Base-by-base conservation (phyloP, 2,888 invertebrate genomes). In the Drosophila dives region DNA sequence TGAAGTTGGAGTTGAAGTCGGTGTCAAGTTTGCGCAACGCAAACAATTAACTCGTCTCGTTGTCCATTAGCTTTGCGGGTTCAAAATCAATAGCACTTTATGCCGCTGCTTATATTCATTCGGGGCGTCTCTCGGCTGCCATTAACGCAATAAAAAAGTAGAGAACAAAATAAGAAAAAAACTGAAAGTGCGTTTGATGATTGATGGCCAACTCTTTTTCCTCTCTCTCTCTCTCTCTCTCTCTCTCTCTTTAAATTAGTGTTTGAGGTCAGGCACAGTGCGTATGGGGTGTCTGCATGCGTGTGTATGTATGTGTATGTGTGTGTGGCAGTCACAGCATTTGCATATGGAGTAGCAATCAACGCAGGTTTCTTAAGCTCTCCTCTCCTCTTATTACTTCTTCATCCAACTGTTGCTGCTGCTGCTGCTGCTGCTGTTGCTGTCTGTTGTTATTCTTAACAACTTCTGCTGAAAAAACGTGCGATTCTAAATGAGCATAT, bases 401-500 rank as follows among this genome's bases (percentile, higher is more conserved):
- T 50, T 38, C 63, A 48, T 38, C 45, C 62, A 29, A 60, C 63
- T 61, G 53, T 51, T 60, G 38, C 36, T n/a, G n/a, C n/a, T n/a
- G n/a, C n/a, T n/a, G n/a, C n/a, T n/a, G n/a, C n/a, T 48, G 40
- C 45, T 53, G 42, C 17, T 54, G 58, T 62, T 55, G 49, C 40
- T 72, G 63, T 29, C 55, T 66, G 67, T 38, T 65, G 58, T 53
- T 23, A 50, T 72, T 70, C 81, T 83, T 90, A 86, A 89, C 89
- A 89, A 90, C 81, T 90, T 89, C 90, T 85, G 78, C 77, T 85
- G 90, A 90, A 89, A 89, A 90, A 90, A 88, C 89, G 90, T 89
- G 88, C 89, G 84, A 84, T 86, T 80, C 89, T 89, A 89, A 90
- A 89, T 89, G 83, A 89, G 86, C 86, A 86, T 90, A 87, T 90